Percentiles rank a stretch among this genome's conserved stretches.
Conservation (phyloP, 2,888 invertebrate genomes). For the Lasioglossum vierecki region DNA sequence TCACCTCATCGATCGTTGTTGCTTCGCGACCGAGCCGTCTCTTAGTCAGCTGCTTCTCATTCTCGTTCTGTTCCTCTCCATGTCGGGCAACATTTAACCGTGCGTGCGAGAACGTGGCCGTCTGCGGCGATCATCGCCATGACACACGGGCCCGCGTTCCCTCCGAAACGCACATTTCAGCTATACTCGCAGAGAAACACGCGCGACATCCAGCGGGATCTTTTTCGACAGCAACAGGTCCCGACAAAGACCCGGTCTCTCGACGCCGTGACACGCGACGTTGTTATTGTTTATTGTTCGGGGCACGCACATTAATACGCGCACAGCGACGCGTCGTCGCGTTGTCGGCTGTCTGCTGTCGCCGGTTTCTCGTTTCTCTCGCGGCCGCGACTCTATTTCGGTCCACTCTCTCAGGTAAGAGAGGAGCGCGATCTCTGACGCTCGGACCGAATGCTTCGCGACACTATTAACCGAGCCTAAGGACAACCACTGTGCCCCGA, state of each 20-base stretch:
- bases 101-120: slow-evolving; percentile 53
- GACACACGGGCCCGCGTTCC: slow-evolving; percentile 44
- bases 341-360: neutral
- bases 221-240: slow-evolving; percentile 57
- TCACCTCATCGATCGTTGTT: slow-evolving; percentile 72
- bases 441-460: slow-evolving; percentile 54
- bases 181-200: slow-evolving; percentile 18
- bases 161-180: slow-evolving; percentile 44
- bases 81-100: slow-evolving; percentile 57
- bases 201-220: slow-evolving; percentile 34
- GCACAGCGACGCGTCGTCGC: neutral
- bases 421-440: slow-evolving; percentile 47
- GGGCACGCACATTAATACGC: neutral
- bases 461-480: slow-evolving; percentile 58
- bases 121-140: slow-evolving; percentile 60
- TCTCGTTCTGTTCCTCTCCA: slow-evolving; percentile 68
- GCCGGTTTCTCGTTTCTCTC: slow-evolving; percentile 12
- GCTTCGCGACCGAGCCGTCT: slow-evolving; percentile 53
- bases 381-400: slow-evolving; percentile 46
- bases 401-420: slow-evolving; percentile 40
- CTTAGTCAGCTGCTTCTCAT: slow-evolving; percentile 75
- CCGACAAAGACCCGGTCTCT: slow-evolving; percentile 25
- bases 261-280: slow-evolving; percentile 24
- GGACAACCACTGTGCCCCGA: slow-evolving; percentile 42
- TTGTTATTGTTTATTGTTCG: slow-evolving; percentile 63